Evolutionary conservation across 64 coral and sea anemone genomes (phyloP), one percentile per base, ranked within the genome.

Genomic region (Catalaphyllia jardinei): DNA sequence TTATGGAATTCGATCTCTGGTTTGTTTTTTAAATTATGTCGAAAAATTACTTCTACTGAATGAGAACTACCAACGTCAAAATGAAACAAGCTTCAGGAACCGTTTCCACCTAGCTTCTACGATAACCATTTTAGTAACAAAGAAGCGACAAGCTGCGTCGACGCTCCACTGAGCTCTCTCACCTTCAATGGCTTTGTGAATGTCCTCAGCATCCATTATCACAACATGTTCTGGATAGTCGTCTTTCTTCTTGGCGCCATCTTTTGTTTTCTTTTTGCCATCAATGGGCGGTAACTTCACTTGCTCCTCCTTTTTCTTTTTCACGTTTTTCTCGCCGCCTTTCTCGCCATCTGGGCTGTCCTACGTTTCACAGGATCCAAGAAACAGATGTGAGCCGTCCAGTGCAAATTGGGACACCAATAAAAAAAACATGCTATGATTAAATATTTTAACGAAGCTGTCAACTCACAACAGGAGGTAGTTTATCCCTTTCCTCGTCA

Each of bases 171-270:
- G 22, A 69, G 65, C 22, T 69, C 10, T 69, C 25, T 25, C 22
- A 69, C 93, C 93, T 94, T 94, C 79, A 86, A 94, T 90, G 19
- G 87, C 93, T 90, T 69, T 78, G 29, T 82, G 19, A 0, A 94
- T 88, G 25, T 94, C 80, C 46, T 89, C 87, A 6, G 87, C 87
- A 31, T 94, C 92, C 78, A 84, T 89, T 8, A 86, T 89, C 9
- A 80, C 92, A 8, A 75, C 92, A 38, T 89, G 86, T 54, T 93
- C 86, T 27, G 92, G 82, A 60, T 92, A 87, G 0, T 86, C 83
- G 10, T 78, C 64, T 78, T 93, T 82, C 55, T 89, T 82, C n/a
- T 88, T 89, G 18, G 31, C 50, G 27, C 31, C 85, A 31, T 91
- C 67, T 71, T 84, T 84, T 15, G 7, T 4, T 50, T 75, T 79